Conservation (phyloP, 2,797 vertebrate species). For the Threskiornis aethiopicus region DNA sequence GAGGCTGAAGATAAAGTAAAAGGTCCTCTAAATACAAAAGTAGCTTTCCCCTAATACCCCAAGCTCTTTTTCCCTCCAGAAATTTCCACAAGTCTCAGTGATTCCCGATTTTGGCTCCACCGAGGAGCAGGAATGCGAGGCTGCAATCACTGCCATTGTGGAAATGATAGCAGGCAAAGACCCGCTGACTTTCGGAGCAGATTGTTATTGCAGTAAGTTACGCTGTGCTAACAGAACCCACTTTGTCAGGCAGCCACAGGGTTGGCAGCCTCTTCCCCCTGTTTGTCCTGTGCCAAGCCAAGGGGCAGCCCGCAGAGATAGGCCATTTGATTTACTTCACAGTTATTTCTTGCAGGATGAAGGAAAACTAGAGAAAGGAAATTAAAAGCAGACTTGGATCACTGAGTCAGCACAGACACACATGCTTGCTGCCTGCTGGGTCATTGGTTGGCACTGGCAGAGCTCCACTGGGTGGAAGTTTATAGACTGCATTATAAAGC, state of each 20-base stretch:
- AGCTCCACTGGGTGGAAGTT: not conserved
- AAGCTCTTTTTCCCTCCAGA: not conserved
- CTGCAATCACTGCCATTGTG: not conserved
- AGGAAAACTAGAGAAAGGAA: conserved; percentile 58
- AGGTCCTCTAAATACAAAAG: not conserved
- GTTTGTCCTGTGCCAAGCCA: conserved; percentile 10
- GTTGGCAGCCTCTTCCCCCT: conserved; percentile 5
- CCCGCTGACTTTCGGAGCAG: not conserved
- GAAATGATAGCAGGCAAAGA: not conserved
- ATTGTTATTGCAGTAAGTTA: not conserved
- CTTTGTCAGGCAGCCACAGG: conserved; percentile 26
- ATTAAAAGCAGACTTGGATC: conserved; percentile 48
- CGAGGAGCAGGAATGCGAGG: not conserved
- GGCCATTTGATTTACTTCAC: conserved; percentile 55
- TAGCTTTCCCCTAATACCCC: not conserved
- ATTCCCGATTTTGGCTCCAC: not conserved
- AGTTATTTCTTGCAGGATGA: conserved; percentile 54
- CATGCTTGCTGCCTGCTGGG: not conserved
- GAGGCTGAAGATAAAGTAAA: not conserved
- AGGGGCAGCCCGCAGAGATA: conserved; percentile 44
- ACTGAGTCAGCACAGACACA: conserved; percentile 47
- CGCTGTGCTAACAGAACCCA: conserved; percentile 30
- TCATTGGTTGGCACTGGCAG: conserved; percentile 30
- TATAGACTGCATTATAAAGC: not conserved
- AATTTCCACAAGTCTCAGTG: not conserved